Evolutionary conservation across 2,797 vertebrate genomes (phyloP).

Genomic region (Platalea minor): DNA sequence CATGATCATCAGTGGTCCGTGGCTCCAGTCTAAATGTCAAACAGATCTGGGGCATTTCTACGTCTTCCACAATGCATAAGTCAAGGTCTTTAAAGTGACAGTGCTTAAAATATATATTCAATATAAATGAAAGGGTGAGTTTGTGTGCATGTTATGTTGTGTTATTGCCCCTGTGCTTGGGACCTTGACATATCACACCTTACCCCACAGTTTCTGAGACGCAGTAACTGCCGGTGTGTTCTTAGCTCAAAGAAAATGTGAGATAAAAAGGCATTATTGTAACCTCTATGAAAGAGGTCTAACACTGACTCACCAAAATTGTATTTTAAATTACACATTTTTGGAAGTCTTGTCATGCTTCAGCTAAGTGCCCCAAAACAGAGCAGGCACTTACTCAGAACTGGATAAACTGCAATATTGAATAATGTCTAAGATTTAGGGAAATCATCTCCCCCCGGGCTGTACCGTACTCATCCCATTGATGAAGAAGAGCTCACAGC

Average conservation of each 20-base stretch:
- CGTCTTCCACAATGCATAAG: neutral
- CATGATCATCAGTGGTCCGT: neutral
- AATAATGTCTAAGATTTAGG: neutral
- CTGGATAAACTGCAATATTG: neutral
- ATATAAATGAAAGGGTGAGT: neutral
- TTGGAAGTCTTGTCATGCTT: neutral
- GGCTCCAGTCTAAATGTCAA: neutral
- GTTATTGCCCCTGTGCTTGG: neutral
- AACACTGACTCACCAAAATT: neutral
- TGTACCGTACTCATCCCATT: neutral
- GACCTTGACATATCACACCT: neutral
- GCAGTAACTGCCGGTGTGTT: neutral
- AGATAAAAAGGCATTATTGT: neutral
- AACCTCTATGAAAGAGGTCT: neutral
- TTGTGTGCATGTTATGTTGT: neutral
- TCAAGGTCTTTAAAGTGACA: neutral
- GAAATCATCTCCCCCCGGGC: neutral
- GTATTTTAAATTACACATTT: neutral
- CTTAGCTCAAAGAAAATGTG: neutral
- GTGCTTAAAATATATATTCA: neutral
- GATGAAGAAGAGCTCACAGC: neutral
- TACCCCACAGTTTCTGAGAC: neutral
- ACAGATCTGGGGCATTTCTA: neutral
- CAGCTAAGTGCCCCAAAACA: neutral
- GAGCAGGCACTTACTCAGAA: neutral